Conservation (phyloP, 1,140 invertebrate genomes). For the Drosophila pseudoananassae region DNA sequence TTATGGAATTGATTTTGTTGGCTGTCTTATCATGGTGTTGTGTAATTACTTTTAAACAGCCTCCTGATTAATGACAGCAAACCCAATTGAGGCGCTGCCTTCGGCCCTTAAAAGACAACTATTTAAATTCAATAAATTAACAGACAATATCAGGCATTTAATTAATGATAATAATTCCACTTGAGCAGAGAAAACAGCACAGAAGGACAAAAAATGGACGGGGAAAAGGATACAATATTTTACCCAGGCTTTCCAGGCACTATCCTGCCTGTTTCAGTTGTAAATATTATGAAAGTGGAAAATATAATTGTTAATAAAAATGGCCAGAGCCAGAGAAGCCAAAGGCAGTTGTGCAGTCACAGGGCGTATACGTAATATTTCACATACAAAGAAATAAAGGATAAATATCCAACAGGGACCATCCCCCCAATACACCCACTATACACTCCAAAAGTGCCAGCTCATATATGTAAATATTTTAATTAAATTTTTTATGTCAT, state of each 20-base stretch:
- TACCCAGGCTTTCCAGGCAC: neutral
- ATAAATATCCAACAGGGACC: constrained; percentile 18
- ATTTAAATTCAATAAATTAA: constrained; percentile 43
- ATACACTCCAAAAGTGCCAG: constrained; percentile 33
- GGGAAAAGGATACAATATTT: constrained; percentile 24
- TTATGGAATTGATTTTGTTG: neutral
- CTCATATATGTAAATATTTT: constrained; percentile 42
- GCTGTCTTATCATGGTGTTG: neutral
- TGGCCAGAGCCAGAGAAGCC: constrained; percentile 6
- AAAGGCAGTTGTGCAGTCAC: constrained; percentile 22
- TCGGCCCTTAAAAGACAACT: constrained; percentile 20
- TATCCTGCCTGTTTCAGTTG: constrained; percentile 31
- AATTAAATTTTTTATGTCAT: constrained; percentile 68
- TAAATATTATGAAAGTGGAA: constrained; percentile 52
- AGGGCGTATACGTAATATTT: constrained; percentile 57
- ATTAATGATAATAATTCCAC: constrained; percentile 65
- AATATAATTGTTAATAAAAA: constrained; percentile 65
- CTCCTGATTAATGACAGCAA: constrained; percentile 14
- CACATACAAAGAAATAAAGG: constrained; percentile 23
- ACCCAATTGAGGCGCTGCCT: neutral
- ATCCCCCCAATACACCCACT: constrained; percentile 6
- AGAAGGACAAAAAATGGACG: constrained; percentile 9
- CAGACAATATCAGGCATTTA: constrained; percentile 53
- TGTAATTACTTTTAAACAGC: constrained; percentile 8
- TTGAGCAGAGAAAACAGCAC: constrained; percentile 10